These are phyloP conservation scores for Drosophila bocki DNA, from an alignment of 1,140 invertebrate genomes.

Conservation along the genomic window DNA sequence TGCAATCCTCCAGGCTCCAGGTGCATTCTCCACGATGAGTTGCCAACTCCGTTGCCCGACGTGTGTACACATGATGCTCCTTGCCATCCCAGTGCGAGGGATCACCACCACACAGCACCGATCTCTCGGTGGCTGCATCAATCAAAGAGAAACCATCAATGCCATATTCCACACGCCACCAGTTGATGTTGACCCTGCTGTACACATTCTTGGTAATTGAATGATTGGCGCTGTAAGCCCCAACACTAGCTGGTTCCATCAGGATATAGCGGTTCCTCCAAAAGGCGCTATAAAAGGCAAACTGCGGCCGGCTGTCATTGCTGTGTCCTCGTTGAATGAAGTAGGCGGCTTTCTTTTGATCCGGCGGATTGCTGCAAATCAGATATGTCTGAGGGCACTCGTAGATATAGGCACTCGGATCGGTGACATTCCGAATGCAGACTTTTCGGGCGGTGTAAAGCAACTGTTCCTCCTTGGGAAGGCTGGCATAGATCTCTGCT, in stretches of 20 bases:
- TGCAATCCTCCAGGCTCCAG: slow-evolving; percentile 74
- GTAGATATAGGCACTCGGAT: slow-evolving; percentile 57
- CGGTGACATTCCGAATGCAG: slow-evolving; percentile 62
- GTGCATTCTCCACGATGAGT: slow-evolving; percentile 57
- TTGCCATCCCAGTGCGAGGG: slow-evolving; percentile 54
- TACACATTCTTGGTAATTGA: slow-evolving; percentile 70
- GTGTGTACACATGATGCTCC: slow-evolving; percentile 70
- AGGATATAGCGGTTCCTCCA: slow-evolving; percentile 69
- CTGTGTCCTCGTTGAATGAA: slow-evolving; percentile 42
- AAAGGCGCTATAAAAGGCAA: slow-evolving; percentile 56
- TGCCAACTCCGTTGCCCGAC: slow-evolving; percentile 35
- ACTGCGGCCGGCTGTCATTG: slow-evolving; percentile 37
- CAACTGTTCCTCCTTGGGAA: slow-evolving; percentile 47
- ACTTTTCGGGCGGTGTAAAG: slow-evolving; percentile 64
- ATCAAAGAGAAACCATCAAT: slow-evolving; percentile 42
- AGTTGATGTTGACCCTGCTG: slow-evolving; percentile 38
- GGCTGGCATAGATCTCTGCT: slow-evolving; percentile 33
- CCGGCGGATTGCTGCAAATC: slow-evolving; percentile 64
- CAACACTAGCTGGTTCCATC: slow-evolving; percentile 25
- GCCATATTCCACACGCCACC: slow-evolving; percentile 51
- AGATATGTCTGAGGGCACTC: slow-evolving; percentile 73
- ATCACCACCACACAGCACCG: slow-evolving; percentile 68
- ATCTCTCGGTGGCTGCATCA: slow-evolving; percentile 44
- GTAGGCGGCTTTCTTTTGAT: slow-evolving; percentile 64
- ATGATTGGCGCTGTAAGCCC: slow-evolving; percentile 13